Evolutionary conservation across 2,888 invertebrate genomes (phyloP).

Genomic region (Phengaris alcon): DNA sequence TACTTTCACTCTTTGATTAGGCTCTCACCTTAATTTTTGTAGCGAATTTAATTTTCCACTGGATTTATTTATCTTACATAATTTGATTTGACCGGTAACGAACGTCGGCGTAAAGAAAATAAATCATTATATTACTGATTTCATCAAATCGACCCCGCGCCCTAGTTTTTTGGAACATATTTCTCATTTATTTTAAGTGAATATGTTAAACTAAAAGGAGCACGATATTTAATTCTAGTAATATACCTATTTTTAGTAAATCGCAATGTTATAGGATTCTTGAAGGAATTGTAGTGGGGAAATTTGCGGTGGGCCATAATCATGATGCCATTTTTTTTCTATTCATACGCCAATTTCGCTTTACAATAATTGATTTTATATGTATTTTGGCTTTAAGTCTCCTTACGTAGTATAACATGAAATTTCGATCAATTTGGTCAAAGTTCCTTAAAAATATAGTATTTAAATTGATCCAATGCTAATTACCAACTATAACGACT

Average conservation of each 20-base stretch:
- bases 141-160: slow-evolving; percentile 15
- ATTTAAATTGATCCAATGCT: too few relatives aligned
- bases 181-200: neutral
- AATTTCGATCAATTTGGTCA: too few relatives aligned
- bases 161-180: neutral
- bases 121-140: slow-evolving; percentile 20
- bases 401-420: too few relatives aligned
- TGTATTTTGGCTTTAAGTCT: too few relatives aligned
- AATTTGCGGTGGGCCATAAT: too few relatives aligned
- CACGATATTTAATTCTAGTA: neutral
- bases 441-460: too few relatives aligned
- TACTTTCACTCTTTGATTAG: slow-evolving; percentile 62
- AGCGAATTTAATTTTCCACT: slow-evolving; percentile 14
- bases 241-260: neutral
- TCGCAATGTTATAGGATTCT: neutral
- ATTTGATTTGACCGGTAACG: neutral
- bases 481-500: neutral
- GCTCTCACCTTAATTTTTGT: slow-evolving; percentile 40
- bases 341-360: too few relatives aligned
- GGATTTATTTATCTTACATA: slow-evolving; percentile 18
- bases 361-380: too few relatives aligned
- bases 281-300: too few relatives aligned
- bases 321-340: too few relatives aligned
- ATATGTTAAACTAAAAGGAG: neutral
- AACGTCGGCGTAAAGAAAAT: slow-evolving; percentile 22